A percentile compares a stretch with the other conserved stretches of the same genome.
These are phyloP conservation scores for Tricholaema leucomelas DNA, from an alignment of 2,113 vertebrate species.

Conservation along the genomic window DNA sequence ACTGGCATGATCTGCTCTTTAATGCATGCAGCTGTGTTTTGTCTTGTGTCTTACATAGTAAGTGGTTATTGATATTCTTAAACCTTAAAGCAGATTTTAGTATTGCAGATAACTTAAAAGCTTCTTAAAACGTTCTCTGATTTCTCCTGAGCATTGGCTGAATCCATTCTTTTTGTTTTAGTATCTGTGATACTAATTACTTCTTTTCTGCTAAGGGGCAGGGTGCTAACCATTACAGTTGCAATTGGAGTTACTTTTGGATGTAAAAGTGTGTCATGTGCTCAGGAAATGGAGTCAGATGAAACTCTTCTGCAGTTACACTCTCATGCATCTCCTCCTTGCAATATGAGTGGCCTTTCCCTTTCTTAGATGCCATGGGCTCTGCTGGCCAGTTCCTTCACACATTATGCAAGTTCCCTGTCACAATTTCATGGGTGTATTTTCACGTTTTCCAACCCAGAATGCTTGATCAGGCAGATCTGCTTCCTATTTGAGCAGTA, in stretches of 20 bases:
- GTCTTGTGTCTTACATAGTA: slow-evolving; percentile 58
- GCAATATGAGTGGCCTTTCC: not conserved
- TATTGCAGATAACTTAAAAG: not conserved
- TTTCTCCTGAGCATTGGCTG: not conserved
- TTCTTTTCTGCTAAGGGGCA: not conserved
- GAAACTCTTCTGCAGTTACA: not conserved
- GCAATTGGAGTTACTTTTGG: not conserved
- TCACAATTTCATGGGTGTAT: not conserved
- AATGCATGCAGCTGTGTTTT: slow-evolving; percentile 71
- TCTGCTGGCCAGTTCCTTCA: not conserved
- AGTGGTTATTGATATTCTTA: slow-evolving; percentile 69
- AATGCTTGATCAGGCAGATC: not conserved
- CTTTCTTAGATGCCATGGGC: not conserved
- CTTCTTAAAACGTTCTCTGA: not conserved
- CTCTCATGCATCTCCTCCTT: not conserved
- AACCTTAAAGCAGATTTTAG: slow-evolving; percentile 80
- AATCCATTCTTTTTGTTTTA: not conserved
- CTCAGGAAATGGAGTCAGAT: not conserved
- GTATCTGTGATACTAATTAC: not conserved
- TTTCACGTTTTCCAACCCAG: not conserved
- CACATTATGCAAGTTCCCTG: not conserved
- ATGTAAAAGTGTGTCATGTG: not conserved
- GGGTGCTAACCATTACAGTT: not conserved
- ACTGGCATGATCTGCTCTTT: slow-evolving; percentile 52
- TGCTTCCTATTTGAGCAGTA: not conserved